Percentiles rank a stretch among this genome's conserved stretches.
Conservation (phyloP, 2,888 invertebrate species). For the Ectemnius continuus region DNA sequence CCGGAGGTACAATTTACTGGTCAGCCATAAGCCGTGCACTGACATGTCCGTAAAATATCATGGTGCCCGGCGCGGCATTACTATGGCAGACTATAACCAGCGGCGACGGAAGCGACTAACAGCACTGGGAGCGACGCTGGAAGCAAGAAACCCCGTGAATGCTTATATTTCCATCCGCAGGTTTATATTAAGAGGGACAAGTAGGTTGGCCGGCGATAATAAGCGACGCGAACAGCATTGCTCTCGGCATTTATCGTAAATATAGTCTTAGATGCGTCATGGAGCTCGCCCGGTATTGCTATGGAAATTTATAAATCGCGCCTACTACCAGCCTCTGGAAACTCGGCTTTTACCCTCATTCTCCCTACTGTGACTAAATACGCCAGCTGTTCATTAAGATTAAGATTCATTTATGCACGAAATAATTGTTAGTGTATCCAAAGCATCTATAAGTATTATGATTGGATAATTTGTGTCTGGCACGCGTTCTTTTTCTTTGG, state of each 20-base stretch:
- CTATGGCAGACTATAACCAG: background rate
- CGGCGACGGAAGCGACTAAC: background rate
- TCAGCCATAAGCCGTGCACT: background rate
- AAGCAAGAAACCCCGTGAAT: slow-evolving; percentile 8
- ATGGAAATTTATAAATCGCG: background rate
- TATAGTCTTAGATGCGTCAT: slow-evolving; percentile 7
- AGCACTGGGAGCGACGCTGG: background rate
- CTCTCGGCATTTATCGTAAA: slow-evolving; percentile 1
- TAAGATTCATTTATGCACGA: too few species aligned
- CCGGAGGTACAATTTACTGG: background rate
- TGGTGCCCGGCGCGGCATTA: too few species aligned
- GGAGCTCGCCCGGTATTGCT: background rate
- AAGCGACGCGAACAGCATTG: slow-evolving; percentile 18
- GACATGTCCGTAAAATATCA: slow-evolving; percentile 4
- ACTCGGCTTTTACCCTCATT: too few species aligned
- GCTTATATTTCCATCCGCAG: slow-evolving; percentile 2
- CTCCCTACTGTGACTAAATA: too few species aligned
- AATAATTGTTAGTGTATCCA: too few species aligned
- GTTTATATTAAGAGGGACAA: slow-evolving; percentile 8
- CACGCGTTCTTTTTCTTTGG: too few species aligned
- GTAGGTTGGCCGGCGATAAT: slow-evolving; percentile 5
- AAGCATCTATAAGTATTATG: too few species aligned
- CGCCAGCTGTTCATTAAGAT: too few species aligned
- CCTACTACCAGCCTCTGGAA: too few species aligned
- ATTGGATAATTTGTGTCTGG: too few species aligned